phyloP scores from a whole-genome alignment of 2,888 invertebrate genomes.

The Rhimphoctona megacephalus region DNA sequence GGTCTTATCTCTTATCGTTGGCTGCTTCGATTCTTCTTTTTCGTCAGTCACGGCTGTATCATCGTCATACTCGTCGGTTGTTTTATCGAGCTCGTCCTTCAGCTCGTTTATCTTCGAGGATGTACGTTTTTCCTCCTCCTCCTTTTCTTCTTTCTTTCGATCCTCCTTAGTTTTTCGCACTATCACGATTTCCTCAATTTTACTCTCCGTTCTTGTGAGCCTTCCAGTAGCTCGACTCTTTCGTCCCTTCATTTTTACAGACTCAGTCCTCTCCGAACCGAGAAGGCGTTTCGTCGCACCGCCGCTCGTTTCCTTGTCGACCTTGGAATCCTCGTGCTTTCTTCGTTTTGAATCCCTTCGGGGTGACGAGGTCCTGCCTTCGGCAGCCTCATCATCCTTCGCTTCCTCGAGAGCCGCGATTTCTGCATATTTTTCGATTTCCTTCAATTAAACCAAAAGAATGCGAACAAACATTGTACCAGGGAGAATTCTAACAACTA shows the following conservation, averaged over 20 bases:
- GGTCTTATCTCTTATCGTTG: slow-evolving; percentile 56
- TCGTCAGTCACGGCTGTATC: slow-evolving; percentile 34
- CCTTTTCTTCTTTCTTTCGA: slow-evolving; percentile 5
- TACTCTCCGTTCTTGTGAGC: slow-evolving; percentile 44
- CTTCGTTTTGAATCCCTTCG: slow-evolving; percentile 52
- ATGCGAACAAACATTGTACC: background rate
- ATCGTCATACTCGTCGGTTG: slow-evolving; percentile 51
- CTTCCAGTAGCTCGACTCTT: slow-evolving; percentile 48
- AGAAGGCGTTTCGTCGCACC: no score
- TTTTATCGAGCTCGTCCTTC: slow-evolving; percentile 23
- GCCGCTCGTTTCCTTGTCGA: slow-evolving; percentile 6
- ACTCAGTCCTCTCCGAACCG: slow-evolving; percentile 54
- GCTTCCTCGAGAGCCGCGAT: slow-evolving; percentile 62
- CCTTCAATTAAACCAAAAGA: slow-evolving; percentile 69
- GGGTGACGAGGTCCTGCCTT: slow-evolving; percentile 13
- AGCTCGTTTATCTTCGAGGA: slow-evolving; percentile 46
- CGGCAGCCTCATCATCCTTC: slow-evolving; percentile 49
- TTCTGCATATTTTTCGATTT: slow-evolving; percentile 75
- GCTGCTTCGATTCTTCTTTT: slow-evolving; percentile 55
- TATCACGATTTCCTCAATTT: slow-evolving; percentile 71
- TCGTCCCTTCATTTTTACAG: slow-evolving; percentile 56
- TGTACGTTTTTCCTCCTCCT: slow-evolving; percentile 26
- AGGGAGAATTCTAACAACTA: no score
- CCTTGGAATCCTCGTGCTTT: slow-evolving; percentile 67
- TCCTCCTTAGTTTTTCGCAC: slow-evolving; percentile 66